Conservation (phyloP, 2,113 vertebrate species). For the Micronisus gabar region DNA sequence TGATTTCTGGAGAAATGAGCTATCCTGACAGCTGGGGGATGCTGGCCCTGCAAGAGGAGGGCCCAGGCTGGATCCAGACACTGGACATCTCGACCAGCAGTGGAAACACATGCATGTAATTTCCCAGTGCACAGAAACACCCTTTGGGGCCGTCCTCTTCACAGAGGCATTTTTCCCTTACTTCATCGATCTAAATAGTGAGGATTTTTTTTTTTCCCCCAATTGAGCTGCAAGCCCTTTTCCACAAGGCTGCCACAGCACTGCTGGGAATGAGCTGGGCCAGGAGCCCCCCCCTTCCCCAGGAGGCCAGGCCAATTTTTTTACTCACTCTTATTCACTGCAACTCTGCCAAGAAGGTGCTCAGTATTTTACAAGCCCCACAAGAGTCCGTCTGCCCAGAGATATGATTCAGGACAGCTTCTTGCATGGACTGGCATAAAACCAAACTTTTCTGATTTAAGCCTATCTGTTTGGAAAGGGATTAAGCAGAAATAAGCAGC, state of each 20-base stretch:
- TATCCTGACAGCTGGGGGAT: background rate
- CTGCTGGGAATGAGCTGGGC: background rate
- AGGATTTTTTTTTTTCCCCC: background rate
- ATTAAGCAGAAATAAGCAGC: background rate
- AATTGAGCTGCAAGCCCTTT: background rate
- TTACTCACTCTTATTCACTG: background rate
- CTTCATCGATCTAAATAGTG: background rate
- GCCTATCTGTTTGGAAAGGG: background rate
- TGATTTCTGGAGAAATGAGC: background rate
- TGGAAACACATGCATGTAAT: background rate
- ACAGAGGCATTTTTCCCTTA: background rate
- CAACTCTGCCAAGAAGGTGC: slow-evolving; percentile 29
- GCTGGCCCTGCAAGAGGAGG: background rate
- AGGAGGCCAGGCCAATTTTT: background rate
- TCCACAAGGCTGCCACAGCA: background rate
- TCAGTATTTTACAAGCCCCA: background rate
- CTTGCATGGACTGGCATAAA: background rate
- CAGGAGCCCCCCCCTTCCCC: background rate
- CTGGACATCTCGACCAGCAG: background rate
- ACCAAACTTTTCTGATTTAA: background rate
- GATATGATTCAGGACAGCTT: background rate
- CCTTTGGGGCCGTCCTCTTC: background rate
- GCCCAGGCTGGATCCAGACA: background rate
- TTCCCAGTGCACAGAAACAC: background rate
- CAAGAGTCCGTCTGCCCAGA: background rate